A percentile compares a stretch with the other conserved stretches of the same genome.
phyloP scores from a whole-genome alignment of 2,113 vertebrate species.

The Sphyrna mokarran region DNA sequence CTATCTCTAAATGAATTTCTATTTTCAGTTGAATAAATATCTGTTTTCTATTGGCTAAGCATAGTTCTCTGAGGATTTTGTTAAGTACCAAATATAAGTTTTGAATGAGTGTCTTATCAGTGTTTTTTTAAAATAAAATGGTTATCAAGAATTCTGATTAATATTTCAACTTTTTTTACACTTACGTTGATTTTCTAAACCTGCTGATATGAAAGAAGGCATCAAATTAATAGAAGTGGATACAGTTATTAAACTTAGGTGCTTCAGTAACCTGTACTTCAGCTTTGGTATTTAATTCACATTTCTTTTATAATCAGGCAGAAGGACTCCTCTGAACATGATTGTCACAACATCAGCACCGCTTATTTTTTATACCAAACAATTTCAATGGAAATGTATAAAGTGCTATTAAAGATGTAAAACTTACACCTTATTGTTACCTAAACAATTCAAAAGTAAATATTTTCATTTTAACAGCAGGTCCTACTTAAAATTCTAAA shows the following conservation, averaged over 20 bases:
- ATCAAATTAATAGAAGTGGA: background rate
- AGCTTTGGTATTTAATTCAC: background rate
- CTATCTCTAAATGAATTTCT: background rate
- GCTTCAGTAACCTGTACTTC: background rate
- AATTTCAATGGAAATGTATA: background rate
- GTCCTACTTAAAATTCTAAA: background rate
- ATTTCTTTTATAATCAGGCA: background rate
- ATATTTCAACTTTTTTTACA: background rate
- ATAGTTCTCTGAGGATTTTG: background rate
- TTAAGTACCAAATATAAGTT: background rate
- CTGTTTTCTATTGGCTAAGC: background rate
- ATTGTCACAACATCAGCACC: background rate
- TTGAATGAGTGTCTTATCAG: background rate
- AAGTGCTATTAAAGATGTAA: background rate
- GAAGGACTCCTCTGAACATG: background rate
- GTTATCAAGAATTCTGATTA: background rate
- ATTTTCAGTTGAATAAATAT: background rate
- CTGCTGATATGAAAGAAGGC: background rate
- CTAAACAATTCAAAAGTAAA: background rate
- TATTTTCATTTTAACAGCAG: background rate
- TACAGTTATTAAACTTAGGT: background rate
- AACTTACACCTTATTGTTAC: background rate
- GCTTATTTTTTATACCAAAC: background rate
- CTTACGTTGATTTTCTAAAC: background rate
- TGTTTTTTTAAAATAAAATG: background rate